These are phyloP conservation scores for Vidua macroura DNA, from an alignment of 2,113 vertebrate genomes.

Conservation along the genomic window DNA sequence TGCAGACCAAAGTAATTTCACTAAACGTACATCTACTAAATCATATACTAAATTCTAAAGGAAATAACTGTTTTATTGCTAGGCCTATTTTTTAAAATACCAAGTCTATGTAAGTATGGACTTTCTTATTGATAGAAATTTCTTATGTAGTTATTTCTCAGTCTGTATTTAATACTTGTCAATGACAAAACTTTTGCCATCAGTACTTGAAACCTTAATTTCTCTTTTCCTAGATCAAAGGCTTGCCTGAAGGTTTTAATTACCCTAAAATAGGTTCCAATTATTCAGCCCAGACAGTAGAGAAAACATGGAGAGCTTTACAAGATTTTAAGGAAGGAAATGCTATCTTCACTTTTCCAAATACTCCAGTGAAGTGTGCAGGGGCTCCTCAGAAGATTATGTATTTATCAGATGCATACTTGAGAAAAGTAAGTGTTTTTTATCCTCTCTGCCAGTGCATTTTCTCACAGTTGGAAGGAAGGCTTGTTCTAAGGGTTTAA, in stretches of 20 bases:
- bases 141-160: slow-evolving; percentile 62
- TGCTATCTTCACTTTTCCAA: slow-evolving; percentile 91
- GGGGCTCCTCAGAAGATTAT: slow-evolving; percentile 98
- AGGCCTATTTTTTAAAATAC: not conserved
- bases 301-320: slow-evolving; percentile 93
- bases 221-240: slow-evolving; percentile 85
- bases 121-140: not conserved
- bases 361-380: slow-evolving; percentile 93
- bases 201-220: not conserved
- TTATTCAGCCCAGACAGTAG: slow-evolving; percentile 88
- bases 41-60: not conserved
- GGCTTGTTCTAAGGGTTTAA: not conserved
- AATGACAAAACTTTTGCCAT: not conserved
- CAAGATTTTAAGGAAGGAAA: slow-evolving; percentile 92
- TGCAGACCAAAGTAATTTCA: not conserved
- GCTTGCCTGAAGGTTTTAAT: slow-evolving; percentile 90
- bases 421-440: slow-evolving; percentile 83
- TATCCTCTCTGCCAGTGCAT: not conserved
- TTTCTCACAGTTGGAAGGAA: not conserved
- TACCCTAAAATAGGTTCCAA: slow-evolving; percentile 94
- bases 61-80: not conserved
- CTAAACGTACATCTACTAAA: not conserved
- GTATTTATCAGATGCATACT: slow-evolving; percentile 89
- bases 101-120: not conserved
- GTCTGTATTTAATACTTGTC: slow-evolving; percentile 59